Evolutionary conservation across 2,113 vertebrate species (phyloP).

Genomic region (Proterorhinus semilunaris): DNA sequence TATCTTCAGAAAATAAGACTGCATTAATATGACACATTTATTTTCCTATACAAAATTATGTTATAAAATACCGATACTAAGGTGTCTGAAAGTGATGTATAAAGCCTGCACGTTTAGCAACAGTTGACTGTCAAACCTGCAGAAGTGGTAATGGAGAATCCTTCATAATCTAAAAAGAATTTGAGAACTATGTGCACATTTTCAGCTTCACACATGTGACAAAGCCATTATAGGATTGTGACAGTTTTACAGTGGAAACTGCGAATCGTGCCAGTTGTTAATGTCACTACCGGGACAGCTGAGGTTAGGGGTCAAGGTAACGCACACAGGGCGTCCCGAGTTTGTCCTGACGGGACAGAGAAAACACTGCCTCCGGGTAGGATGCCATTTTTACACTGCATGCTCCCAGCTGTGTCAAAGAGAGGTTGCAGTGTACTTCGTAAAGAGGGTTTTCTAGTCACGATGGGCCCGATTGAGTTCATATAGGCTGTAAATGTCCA

Average conservation of each 20-base stretch:
- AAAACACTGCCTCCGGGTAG: constrained; percentile 21
- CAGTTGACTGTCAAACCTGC: no score
- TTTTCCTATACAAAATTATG: no score
- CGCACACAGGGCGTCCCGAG: constrained; percentile 19
- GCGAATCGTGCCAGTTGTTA: constrained; percentile 42
- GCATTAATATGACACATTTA: no score
- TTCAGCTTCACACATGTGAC: neutral
- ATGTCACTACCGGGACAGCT: constrained; percentile 35
- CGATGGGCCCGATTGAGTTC: no score
- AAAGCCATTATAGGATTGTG: constrained; percentile 17
- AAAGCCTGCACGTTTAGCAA: no score
- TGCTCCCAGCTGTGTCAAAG: constrained; percentile 17
- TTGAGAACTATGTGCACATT: neutral
- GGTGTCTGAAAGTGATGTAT: no score
- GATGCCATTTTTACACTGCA: constrained; percentile 33
- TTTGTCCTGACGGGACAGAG: constrained; percentile 12
- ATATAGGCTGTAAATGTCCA: constrained; percentile 25
- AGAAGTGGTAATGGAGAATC: neutral
- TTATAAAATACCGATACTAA: no score
- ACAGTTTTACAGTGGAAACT: constrained; percentile 29
- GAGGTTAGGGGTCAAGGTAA: constrained; percentile 36
- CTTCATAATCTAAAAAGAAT: neutral
- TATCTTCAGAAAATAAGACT: no score
- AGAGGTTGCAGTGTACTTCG: constrained; percentile 33
- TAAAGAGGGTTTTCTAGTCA: constrained; percentile 1